Percentiles rank a stretch among this genome's conserved stretches.
Conservation (phyloP, 1,140 invertebrate genomes). For the Drosophila sp. region DNA sequence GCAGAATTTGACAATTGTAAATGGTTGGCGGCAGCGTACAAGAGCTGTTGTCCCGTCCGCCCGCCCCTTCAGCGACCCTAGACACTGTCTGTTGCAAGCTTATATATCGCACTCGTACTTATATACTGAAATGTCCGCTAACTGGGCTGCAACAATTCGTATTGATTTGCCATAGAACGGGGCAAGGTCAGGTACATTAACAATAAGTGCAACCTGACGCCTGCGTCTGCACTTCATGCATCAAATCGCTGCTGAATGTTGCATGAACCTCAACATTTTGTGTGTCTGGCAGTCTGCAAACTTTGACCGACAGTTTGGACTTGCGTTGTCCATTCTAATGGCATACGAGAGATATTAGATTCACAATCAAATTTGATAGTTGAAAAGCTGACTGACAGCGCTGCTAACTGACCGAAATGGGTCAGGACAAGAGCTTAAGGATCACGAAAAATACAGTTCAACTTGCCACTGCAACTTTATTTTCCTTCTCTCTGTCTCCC, state of each 20-base stretch:
- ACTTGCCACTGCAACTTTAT: conserved; percentile 46
- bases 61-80: neutral
- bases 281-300: conserved; percentile 55
- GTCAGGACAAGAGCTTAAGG: conserved; percentile 46
- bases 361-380: conserved; percentile 70
- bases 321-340: conserved; percentile 59
- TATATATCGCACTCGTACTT: neutral
- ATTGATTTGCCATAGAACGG: conserved; percentile 32
- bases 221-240: conserved; percentile 44
- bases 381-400: conserved; percentile 79
- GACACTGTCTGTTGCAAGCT: conserved; percentile 10
- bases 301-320: conserved; percentile 44
- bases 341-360: conserved; percentile 75
- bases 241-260: conserved; percentile 34
- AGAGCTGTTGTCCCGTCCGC: conserved; percentile 45
- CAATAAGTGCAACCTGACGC: conserved; percentile 43
- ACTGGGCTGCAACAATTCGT: conserved; percentile 26
- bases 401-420: conserved; percentile 61
- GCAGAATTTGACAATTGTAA: conserved; percentile 79
- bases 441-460: conserved; percentile 45
- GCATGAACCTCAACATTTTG: conserved; percentile 12
- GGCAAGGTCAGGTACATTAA: conserved; percentile 47
- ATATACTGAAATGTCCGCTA: conserved; percentile 28
- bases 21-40: conserved; percentile 60
- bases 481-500: neutral